Base-by-base conservation (phyloP, 2,797 vertebrate species). In the Threskiornis aethiopicus region DNA sequence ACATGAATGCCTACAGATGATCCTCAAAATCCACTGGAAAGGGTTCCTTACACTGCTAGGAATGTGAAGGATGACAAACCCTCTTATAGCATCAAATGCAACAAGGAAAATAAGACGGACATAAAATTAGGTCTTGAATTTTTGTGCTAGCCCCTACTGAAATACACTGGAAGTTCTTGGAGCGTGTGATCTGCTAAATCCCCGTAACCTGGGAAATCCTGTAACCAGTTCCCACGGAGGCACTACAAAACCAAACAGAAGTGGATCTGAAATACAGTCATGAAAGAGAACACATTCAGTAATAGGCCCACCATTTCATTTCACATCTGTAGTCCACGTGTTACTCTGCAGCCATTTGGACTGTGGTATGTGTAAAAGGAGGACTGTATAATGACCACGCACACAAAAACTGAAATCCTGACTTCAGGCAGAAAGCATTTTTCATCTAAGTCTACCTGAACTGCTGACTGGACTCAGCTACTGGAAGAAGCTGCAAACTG, bases 121-220 rank as follows among this genome's bases (percentile, higher is more conserved):
- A 6, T 24, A 31, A 91, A 85, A 47, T 31, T 24, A 52, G 14
- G 19, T 69, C 46, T 75, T 0, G 1, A 41, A 26, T 16, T 84
- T 94, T 87, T 54, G 42, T 71, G 13, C 44, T 84, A 55, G 20
- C 14, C 35, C 16, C 28, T 37, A 4, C 33, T 79, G 54, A 69
- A 62, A 46, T 14, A 35, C 77, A 29, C 24, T 31, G 28, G 20
- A 42, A 42, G 3, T 3, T 89, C 3, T 6, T 10, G 11, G n/a
- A 87, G 13, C 0, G 0, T 52, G 13, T 41, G 57, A 47, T 70
- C 46, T 81, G 29, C 46, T 84, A 37, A 65, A 85, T 65, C 20
- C 16, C 17, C 0, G 0, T 59, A 58, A 55, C 3, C 11, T 54
- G 76, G 25, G 28, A 70, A 82, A 47, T 59, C n/a, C 65, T 67